Conservation (phyloP, 92 coral and sea anemone species). For the Porites lobata region DNA sequence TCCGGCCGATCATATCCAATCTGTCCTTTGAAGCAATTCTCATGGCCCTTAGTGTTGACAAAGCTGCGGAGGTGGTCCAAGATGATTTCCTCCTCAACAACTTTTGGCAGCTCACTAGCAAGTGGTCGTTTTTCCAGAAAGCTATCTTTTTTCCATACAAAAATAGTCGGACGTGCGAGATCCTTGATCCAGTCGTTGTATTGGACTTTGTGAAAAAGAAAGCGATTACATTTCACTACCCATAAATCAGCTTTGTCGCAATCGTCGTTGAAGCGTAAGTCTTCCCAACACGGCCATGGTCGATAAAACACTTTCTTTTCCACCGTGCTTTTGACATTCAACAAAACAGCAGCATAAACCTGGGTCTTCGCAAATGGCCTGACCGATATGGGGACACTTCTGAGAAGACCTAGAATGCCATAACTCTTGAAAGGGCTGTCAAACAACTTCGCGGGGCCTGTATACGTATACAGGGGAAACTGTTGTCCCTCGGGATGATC, state of each 20-base stretch:
- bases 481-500: slow-evolving; percentile 9
- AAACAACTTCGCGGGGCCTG: slow-evolving; percentile 61
- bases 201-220: slow-evolving; percentile 43
- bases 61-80: slow-evolving; percentile 10
- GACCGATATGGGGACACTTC: slow-evolving; percentile 35
- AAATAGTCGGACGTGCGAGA: slow-evolving; percentile 23
- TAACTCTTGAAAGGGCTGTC: slow-evolving; percentile 38
- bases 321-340: slow-evolving; percentile 62
- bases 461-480: slow-evolving; percentile 58
- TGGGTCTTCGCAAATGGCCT: slow-evolving; percentile 49
- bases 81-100: slow-evolving; percentile 30
- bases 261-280: slow-evolving; percentile 72
- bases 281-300: slow-evolving; percentile 76
- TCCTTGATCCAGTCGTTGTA: slow-evolving; percentile 55
- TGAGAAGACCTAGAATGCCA: slow-evolving; percentile 56
- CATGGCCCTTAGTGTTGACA: background rate
- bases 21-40: slow-evolving; percentile 28
- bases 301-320: slow-evolving; percentile 55
- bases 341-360: slow-evolving; percentile 61
- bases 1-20: slow-evolving; percentile 32
- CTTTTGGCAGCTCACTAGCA: slow-evolving; percentile 16
- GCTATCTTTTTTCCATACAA: slow-evolving; percentile 35
- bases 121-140: slow-evolving; percentile 7
- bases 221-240: slow-evolving; percentile 70
- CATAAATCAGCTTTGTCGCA: slow-evolving; percentile 66